Evolutionary conservation across 2,888 invertebrate genomes (phyloP).

Genomic region (Dermolepida albohirtum): DNA sequence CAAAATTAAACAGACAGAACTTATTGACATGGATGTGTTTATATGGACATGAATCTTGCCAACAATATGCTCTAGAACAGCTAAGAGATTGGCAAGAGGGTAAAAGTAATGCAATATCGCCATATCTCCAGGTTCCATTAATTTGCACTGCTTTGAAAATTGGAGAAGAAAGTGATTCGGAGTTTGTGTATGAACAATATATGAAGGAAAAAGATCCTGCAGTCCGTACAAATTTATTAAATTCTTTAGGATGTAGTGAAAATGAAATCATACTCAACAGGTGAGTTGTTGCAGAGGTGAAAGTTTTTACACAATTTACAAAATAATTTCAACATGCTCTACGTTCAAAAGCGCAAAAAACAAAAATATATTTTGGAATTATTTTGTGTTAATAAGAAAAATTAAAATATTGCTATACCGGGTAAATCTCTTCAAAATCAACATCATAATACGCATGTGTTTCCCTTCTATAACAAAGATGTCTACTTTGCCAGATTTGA

Average conservation of each 20-base stretch:
- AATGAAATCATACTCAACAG: slow-evolving; percentile 24
- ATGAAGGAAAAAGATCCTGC: background rate
- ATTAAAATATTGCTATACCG: too few species aligned
- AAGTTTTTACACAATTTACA: too few species aligned
- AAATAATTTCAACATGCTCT: too few species aligned
- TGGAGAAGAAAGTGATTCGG: slow-evolving; percentile 72
- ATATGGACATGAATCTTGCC: slow-evolving; percentile 71
- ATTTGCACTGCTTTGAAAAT: slow-evolving; percentile 79
- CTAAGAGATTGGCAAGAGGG: slow-evolving; percentile 61
- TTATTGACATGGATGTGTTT: slow-evolving; percentile 75
- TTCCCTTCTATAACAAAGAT: too few species aligned
- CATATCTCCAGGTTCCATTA: slow-evolving; percentile 75
- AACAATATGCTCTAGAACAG: slow-evolving; percentile 62
- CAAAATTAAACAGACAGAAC: slow-evolving; percentile 70
- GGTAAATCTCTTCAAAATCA: too few species aligned
- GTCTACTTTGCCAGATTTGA: too few species aligned
- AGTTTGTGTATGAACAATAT: slow-evolving; percentile 69
- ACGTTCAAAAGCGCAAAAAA: too few species aligned
- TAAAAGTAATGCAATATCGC: slow-evolving; percentile 62
- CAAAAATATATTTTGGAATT: too few species aligned
- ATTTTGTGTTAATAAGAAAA: too few species aligned
- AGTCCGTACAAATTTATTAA: slow-evolving; percentile 36
- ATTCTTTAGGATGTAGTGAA: slow-evolving; percentile 46
- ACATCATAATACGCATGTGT: too few species aligned
- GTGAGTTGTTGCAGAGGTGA: background rate